Percentiles rank a stretch among this genome's conserved stretches.
Evolutionary conservation across 2,888 invertebrate genomes (phyloP).

Genomic region (Pseudococcus longispinus): DNA sequence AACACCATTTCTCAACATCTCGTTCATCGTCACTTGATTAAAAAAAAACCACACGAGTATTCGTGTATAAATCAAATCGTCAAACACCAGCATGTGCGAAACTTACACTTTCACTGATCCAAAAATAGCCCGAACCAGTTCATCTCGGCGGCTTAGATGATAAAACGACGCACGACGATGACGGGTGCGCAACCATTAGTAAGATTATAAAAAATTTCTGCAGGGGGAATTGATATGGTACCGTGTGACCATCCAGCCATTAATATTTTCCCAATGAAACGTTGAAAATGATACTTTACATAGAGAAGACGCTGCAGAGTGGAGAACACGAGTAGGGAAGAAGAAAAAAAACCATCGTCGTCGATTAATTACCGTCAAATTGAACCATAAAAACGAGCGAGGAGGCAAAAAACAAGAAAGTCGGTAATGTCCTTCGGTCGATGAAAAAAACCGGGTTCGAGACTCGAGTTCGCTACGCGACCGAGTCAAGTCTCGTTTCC

Average conservation of each 20-base stretch:
- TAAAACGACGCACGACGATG: not conserved
- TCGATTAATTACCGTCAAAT: not conserved
- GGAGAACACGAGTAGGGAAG: not conserved
- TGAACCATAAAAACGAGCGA: not conserved
- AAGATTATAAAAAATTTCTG: not conserved
- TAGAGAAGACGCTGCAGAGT: not conserved
- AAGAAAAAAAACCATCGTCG: not conserved
- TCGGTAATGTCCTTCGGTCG: not conserved
- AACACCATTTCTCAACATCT: not conserved
- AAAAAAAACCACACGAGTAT: not conserved
- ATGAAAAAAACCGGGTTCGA: slow-evolving; percentile 8
- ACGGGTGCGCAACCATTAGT: not conserved
- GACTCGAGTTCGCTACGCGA: not conserved
- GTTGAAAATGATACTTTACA: not conserved
- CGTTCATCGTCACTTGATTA: not conserved
- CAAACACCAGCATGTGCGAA: not conserved
- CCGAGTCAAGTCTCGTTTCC: not conserved
- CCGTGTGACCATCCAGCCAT: no score
- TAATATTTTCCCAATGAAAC: not conserved
- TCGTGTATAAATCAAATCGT: not conserved
- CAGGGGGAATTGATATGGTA: not conserved
- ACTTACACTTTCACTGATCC: slow-evolving; percentile 22
- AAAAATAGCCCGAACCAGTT: slow-evolving; percentile 26
- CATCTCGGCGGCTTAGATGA: not conserved
- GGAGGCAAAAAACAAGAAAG: not conserved